Evolutionary conservation across 2,888 invertebrate species (phyloP), one percentile per base, ranked within the genome.

Genomic region (Scaptomyza reducta): DNA sequence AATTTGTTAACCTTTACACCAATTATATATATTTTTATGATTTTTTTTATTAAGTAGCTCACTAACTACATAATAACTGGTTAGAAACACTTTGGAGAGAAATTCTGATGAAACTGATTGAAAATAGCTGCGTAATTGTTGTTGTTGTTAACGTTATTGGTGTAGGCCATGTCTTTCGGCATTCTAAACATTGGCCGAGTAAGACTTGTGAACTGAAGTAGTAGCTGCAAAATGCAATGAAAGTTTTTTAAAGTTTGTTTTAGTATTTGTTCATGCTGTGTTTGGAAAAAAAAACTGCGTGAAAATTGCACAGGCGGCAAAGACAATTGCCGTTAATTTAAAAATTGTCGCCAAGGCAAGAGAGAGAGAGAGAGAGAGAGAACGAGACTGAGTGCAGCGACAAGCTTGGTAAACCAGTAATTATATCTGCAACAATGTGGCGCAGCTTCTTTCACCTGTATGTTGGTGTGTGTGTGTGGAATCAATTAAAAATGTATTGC

Each of bases 241-340:
- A 83, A 83, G 82, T 83, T 82, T 50, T 51, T 49, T 51, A 49
- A 53, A 57, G 49, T 63, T 64, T 58, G 50, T 49, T 70, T 41
- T 63, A 35, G 55, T 77, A n/a, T n/a, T n/a, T n/a, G 59, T 55
- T 80, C 60, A 70, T 72, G 74, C 59, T 80, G 76, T 67, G 62
- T 70, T 79, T 10, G 66, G 68, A 79, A 80, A 75, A 22, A 77
- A 80, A 75, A 82, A 87, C 85, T 87, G 82, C 82, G 87, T 87
- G 85, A 85, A 82, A 82, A 82, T 81, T 87, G 87, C 64, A 75
- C 64, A 79, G 82, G 87, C 79, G 75, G 77, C 70, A 65, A 67
- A 86, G 60, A 88, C 88, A 84, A 84, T 84, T 84, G 84, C 83
- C 88, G 84, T 88, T 84, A 80, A 88, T 84, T 83, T 83, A 58